Evolutionary conservation across 2,113 vertebrate species (phyloP).

Genomic region (Geococcyx californianus): DNA sequence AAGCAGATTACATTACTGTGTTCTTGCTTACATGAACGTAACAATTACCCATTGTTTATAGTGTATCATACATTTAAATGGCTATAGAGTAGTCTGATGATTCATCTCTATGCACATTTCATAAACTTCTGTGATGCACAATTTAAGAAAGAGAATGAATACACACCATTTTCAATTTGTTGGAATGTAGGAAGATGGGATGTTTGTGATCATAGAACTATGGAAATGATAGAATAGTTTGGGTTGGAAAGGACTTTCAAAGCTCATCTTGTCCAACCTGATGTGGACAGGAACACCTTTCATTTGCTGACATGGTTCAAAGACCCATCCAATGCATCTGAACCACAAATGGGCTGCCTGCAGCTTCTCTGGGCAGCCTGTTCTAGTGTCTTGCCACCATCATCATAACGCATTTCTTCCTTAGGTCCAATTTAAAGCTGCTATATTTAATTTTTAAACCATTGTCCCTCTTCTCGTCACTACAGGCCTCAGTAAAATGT

Average conservation of each 20-base stretch:
- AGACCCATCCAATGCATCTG: neutral
- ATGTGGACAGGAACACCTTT: neutral
- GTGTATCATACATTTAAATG: neutral
- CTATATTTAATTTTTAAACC: neutral
- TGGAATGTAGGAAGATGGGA: neutral
- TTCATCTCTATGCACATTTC: neutral
- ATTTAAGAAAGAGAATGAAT: neutral
- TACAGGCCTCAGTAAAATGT: neutral
- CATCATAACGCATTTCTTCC: neutral
- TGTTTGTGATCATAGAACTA: neutral
- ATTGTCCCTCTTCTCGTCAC: neutral
- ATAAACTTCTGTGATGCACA: neutral
- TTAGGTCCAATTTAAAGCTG: neutral
- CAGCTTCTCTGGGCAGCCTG: neutral
- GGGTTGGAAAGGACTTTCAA: neutral
- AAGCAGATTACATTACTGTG: rapidly evolving
- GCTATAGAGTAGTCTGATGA: neutral
- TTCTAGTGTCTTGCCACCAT: neutral
- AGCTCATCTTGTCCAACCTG: neutral
- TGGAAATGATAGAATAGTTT: neutral
- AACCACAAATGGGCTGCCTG: neutral
- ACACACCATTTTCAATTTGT: neutral
- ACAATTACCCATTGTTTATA: neutral
- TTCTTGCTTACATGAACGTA: neutral
- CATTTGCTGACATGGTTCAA: neutral